These are phyloP conservation scores for Idaea biselata DNA, from an alignment of 2,888 invertebrate genomes.

Conservation along the genomic window DNA sequence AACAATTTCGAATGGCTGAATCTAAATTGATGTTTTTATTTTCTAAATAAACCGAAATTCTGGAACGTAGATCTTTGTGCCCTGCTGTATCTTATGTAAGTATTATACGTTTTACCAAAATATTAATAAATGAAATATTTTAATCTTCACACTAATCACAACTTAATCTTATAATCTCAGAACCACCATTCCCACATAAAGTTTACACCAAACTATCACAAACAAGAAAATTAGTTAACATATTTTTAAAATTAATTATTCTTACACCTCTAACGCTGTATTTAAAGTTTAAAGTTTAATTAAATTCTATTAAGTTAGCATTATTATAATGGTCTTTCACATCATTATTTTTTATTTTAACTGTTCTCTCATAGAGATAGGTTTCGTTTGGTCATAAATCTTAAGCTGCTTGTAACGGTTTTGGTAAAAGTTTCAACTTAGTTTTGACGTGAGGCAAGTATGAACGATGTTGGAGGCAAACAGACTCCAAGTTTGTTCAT, in stretches of 20 bases:
- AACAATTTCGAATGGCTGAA: neutral
- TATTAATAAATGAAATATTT: neutral
- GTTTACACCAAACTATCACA: neutral
- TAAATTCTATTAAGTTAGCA: neutral
- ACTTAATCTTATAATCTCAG: neutral
- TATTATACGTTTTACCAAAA: neutral
- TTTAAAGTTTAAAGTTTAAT: neutral
- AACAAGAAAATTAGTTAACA: neutral
- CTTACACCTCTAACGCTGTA: neutral
- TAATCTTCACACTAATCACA: neutral
- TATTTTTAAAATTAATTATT: neutral
- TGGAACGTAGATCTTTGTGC: too few relatives aligned
- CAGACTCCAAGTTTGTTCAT: neutral
- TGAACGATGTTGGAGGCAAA: neutral
- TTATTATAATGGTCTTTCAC: neutral
- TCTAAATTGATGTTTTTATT: too few relatives aligned
- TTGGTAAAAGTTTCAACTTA: neutral
- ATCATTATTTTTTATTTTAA: conserved; percentile 1
- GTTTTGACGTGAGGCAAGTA: neutral
- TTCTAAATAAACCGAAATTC: too few relatives aligned
- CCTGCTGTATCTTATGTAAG: neutral
- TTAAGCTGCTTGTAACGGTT: neutral
- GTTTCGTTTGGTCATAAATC: neutral
- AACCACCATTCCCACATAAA: neutral
- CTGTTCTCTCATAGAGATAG: neutral